A percentile compares a stretch with the other conserved stretches of the same genome.
phyloP scores from a whole-genome alignment of 1,140 invertebrate species.

The Hesperophylax magnus region DNA sequence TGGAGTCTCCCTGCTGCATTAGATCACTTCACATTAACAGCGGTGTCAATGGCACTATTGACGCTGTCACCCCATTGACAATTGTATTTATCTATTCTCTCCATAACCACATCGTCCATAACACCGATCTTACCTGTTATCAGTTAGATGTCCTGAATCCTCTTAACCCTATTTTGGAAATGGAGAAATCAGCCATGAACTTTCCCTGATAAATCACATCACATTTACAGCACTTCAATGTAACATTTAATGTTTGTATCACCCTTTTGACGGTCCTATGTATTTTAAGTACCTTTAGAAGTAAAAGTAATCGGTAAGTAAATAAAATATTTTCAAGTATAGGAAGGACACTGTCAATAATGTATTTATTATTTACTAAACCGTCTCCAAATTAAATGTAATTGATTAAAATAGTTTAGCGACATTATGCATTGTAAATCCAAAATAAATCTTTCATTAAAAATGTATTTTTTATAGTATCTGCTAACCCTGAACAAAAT shows the following conservation, averaged over 20 bases:
- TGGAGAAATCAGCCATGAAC: no score
- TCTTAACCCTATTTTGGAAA: background rate
- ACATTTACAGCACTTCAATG: background rate
- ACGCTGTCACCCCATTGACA: no score
- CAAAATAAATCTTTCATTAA: background rate
- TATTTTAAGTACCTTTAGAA: background rate
- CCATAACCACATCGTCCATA: no score
- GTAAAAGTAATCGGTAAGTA: no score
- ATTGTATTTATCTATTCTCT: no score
- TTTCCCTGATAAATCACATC: no score
- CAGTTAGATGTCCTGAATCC: background rate
- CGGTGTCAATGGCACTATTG: no score
- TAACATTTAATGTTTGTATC: background rate
- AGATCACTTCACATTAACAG: background rate
- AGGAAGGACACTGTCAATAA: background rate
- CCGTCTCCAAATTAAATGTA: background rate
- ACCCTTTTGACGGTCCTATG: background rate
- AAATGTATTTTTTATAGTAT: background rate
- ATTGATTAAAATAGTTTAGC: background rate
- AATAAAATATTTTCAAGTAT: background rate
- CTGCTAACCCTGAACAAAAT: no score
- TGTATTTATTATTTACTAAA: background rate
- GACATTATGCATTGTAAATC: background rate
- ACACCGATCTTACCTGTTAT: no score
- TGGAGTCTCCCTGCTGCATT: conserved; percentile 39